phyloP scores from a whole-genome alignment of 92 coral and sea anemone genomes.

The Zoanthus sansibaricus region DNA sequence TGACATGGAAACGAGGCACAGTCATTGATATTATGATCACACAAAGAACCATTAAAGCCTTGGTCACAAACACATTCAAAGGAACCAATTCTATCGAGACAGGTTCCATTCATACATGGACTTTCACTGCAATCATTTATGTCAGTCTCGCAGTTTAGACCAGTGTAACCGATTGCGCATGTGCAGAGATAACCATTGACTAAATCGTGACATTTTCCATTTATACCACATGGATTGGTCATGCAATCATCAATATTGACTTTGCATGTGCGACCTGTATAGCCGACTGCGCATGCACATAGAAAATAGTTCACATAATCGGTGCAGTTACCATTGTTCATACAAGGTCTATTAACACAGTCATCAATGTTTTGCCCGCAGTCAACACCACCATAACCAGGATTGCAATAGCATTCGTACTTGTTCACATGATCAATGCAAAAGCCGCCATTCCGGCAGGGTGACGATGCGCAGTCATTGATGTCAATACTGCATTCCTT shows the following conservation, averaged over 20 bases:
- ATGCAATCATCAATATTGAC: slow-evolving; percentile 80
- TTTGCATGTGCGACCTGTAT: slow-evolving; percentile 78
- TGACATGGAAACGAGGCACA: slow-evolving; percentile 72
- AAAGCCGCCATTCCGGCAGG: slow-evolving; percentile 72
- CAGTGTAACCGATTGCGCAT: slow-evolving; percentile 75
- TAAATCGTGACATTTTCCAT: slow-evolving; percentile 66
- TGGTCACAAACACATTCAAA: slow-evolving; percentile 73
- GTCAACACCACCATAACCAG: slow-evolving; percentile 76
- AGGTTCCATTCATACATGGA: slow-evolving; percentile 79
- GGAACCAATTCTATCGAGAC: slow-evolving; percentile 71
- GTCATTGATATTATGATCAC: slow-evolving; percentile 73
- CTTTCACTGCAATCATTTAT: slow-evolving; percentile 67
- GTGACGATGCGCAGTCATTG: slow-evolving; percentile 64
- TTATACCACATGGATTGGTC: slow-evolving; percentile 65
- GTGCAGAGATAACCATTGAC: slow-evolving; percentile 74
- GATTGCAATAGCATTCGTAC: slow-evolving; percentile 79
- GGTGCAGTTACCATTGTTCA: slow-evolving; percentile 78
- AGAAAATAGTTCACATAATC: slow-evolving; percentile 72
- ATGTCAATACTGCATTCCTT: slow-evolving; percentile 64
- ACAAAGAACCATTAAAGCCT: slow-evolving; percentile 74
- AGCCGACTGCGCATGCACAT: slow-evolving; percentile 79
- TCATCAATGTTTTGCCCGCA: slow-evolving; percentile 86
- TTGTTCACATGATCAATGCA: slow-evolving; percentile 77
- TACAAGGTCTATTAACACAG: slow-evolving; percentile 80
- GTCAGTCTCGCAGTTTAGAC: slow-evolving; percentile 65